Evolutionary conservation across 1,140 invertebrate species (phyloP).

Genomic region (Condylostylus longicornis): DNA sequence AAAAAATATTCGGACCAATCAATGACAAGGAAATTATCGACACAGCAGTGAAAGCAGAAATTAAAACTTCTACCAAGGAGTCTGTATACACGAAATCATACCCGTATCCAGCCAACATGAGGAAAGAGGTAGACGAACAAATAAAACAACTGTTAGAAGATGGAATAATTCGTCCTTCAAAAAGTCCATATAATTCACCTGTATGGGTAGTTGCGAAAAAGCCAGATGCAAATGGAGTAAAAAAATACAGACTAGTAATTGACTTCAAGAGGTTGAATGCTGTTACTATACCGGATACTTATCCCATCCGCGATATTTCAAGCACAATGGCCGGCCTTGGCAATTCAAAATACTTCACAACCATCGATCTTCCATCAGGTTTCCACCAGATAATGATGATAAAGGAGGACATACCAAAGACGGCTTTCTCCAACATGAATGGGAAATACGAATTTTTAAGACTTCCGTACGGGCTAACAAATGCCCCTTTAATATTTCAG

Average conservation of each 20-base stretch:
- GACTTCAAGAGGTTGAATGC: slow-evolving; percentile 31
- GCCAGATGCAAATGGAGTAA: slow-evolving; percentile 8
- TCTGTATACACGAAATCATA: too few species aligned
- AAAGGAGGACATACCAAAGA: slow-evolving; percentile 23
- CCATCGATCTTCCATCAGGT: slow-evolving; percentile 31
- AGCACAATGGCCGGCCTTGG: slow-evolving; percentile 29
- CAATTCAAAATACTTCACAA: slow-evolving; percentile 25
- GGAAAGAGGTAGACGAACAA: too few species aligned
- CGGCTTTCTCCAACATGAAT: slow-evolving; percentile 25
- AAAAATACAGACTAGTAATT: slow-evolving; percentile 19
- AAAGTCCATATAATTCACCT: too few species aligned
- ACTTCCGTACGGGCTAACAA: slow-evolving; percentile 14
- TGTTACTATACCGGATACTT: slow-evolving; percentile 31
- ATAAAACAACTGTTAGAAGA: too few species aligned
- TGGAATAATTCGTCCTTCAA: too few species aligned
- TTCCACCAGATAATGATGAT: slow-evolving; percentile 34
- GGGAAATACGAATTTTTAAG: slow-evolving; percentile 11
- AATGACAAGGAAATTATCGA: too few species aligned
- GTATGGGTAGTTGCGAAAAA: slow-evolving; percentile 12
- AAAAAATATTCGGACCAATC: too few species aligned
- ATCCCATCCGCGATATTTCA: slow-evolving; percentile 35
- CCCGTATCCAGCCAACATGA: too few species aligned
- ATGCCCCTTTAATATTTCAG: slow-evolving; percentile 19
- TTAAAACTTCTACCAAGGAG: too few species aligned
- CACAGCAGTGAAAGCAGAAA: too few species aligned